Base-by-base conservation (phyloP, 2,888 invertebrate species). In the Piscicola geometra region DNA sequence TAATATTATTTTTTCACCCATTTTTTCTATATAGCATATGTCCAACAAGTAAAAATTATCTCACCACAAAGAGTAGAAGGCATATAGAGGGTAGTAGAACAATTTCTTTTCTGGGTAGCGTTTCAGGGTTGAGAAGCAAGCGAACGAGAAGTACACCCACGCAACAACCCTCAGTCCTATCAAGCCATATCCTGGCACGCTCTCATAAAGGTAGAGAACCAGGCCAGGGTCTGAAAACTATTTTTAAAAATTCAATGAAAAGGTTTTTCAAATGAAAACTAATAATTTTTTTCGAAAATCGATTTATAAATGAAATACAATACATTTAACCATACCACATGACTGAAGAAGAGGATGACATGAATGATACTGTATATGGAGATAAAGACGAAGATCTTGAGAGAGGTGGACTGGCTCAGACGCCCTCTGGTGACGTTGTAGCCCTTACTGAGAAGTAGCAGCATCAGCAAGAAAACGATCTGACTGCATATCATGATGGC, bases 211-310 rank as follows among this genome's bases (percentile, higher is more conserved):
- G 83, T 95, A 94, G 18, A 94, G 84, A 0, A 96, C 94, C 85
- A 92, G 89, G 0, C 94, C 95, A 0, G 94, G 93, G 85, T 95
- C 95, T 83, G 94, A 94, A 0, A 90, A 89, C 92, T 92, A 84
- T 0, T 83, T 83, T n/a, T n/a, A n/a, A n/a, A n/a, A n/a, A n/a
- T n/a, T n/a, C n/a, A n/a, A n/a, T n/a, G n/a, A n/a, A n/a, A n/a
- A n/a, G n/a, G n/a, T n/a, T n/a, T n/a, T n/a, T n/a, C n/a, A n/a
- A n/a, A n/a, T n/a, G n/a, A n/a, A n/a, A n/a, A n/a, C n/a, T n/a
- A n/a, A n/a, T n/a, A n/a, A n/a, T n/a, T n/a, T n/a, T n/a, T n/a
- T n/a, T n/a, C n/a, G n/a, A n/a, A n/a, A n/a, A n/a, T n/a, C n/a
- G n/a, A n/a, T n/a, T n/a, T n/a, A n/a, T n/a, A n/a, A n/a, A n/a